These are phyloP conservation scores for Galeruca laticollis DNA, from an alignment of 2,888 invertebrate genomes.

Conservation along the genomic window DNA sequence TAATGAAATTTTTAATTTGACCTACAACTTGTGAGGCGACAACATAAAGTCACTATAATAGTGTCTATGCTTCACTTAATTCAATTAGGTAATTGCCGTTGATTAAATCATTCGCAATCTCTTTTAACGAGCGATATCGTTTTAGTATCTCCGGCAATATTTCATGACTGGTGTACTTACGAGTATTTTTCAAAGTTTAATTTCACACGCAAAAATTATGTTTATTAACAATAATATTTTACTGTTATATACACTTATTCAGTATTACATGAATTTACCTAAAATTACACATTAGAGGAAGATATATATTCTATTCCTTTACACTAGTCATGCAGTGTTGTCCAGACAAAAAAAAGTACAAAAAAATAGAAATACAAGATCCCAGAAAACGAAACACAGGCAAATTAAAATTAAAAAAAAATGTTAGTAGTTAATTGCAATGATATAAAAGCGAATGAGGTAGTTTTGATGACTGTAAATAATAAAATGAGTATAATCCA, in stretches of 20 bases:
- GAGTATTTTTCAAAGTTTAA: too few species aligned
- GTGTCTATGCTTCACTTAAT: constrained; percentile 23
- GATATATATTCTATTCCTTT: constrained; percentile 5
- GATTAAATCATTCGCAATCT: constrained; percentile 30
- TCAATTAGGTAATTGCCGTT: constrained; percentile 27
- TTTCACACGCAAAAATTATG: too few species aligned
- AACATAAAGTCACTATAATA: too few species aligned
- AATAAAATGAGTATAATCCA: constrained; percentile 1
- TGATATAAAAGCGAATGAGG: constrained; percentile 22
- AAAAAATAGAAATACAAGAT: constrained; percentile 13
- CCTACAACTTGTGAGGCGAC: constrained; percentile 16
- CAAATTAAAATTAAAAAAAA: constrained; percentile 25
- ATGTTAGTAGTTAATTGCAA: constrained; percentile 22
- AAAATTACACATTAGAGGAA: constrained; percentile 13
- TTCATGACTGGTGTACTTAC: too few species aligned
- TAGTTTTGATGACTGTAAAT: background rate
- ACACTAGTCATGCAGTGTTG: constrained; percentile 18
- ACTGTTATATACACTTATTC: too few species aligned
- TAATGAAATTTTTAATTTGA: constrained; percentile 18
- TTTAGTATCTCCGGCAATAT: background rate
- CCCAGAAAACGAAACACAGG: constrained; percentile 19
- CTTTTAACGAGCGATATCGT: constrained; percentile 5
- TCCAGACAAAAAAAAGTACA: constrained; percentile 16
- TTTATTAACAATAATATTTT: too few species aligned
- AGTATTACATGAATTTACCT: background rate